phyloP scores from a whole-genome alignment of 2,113 vertebrate genomes.

The Abramis brama region DNA sequence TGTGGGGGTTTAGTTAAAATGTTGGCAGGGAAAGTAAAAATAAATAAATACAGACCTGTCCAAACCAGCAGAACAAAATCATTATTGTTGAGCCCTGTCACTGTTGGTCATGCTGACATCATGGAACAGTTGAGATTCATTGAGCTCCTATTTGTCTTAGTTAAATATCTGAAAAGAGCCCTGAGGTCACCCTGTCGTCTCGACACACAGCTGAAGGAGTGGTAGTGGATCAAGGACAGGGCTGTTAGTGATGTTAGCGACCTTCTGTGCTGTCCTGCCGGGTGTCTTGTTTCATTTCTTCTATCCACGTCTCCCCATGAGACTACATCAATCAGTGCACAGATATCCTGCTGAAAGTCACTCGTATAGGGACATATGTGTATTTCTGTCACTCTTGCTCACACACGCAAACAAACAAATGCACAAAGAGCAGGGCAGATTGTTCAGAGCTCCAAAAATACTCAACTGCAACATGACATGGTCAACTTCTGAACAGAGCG shows the following conservation, averaged over 20 bases:
- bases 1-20: not conserved
- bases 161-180: slow-evolving; percentile 9
- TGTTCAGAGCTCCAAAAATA: slow-evolving; percentile 31
- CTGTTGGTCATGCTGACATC: slow-evolving; percentile 18
- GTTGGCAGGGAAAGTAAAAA: not conserved
- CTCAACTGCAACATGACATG: not conserved
- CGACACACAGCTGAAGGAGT: slow-evolving; percentile 39
- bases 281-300: slow-evolving; percentile 30
- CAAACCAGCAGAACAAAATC: not conserved
- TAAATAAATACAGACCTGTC: not conserved
- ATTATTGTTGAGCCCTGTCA: not conserved
- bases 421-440: slow-evolving; percentile 10
- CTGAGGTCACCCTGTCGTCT: slow-evolving; percentile 19
- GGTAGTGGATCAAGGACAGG: slow-evolving; percentile 23
- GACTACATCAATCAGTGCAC: slow-evolving; percentile 35
- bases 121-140: slow-evolving; percentile 10
- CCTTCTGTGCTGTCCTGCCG: not conserved
- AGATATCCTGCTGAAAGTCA: slow-evolving; percentile 41
- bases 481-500: not conserved
- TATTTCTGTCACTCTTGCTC: slow-evolving; percentile 18
- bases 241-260: slow-evolving; percentile 1
- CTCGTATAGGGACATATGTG: not conserved
- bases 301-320: slow-evolving; percentile 15
- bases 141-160: slow-evolving; percentile 1
- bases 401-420: slow-evolving; percentile 8